Percentiles rank a stretch among this genome's conserved stretches.
phyloP scores from a whole-genome alignment of 2,888 invertebrate species.

The Sinopyrophorus schimmeli region DNA sequence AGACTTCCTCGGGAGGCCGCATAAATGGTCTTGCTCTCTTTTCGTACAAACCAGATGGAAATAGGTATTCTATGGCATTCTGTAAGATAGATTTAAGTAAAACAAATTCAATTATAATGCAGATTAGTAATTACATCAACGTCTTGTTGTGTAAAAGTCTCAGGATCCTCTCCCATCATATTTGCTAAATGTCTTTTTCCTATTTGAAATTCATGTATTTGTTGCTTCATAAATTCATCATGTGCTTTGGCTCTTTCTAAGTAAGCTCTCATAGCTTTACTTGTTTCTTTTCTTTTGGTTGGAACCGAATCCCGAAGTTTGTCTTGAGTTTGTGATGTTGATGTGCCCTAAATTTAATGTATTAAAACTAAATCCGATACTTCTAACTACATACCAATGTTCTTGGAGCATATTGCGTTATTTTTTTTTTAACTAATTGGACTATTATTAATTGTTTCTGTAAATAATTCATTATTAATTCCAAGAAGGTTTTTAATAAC shows the following conservation, averaged over 20 bases:
- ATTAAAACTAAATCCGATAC: no score
- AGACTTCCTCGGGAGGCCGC: slow-evolving; percentile 87
- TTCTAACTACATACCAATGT: no score
- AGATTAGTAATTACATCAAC: slow-evolving; percentile 66
- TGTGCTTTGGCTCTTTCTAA: slow-evolving; percentile 79
- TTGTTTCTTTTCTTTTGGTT: slow-evolving; percentile 65
- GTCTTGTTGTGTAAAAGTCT: slow-evolving; percentile 84
- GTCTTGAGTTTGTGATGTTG: no score
- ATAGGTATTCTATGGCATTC: slow-evolving; percentile 90
- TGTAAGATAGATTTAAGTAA: slow-evolving; percentile 51
- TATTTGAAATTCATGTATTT: slow-evolving; percentile 80
- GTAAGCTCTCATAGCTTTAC: slow-evolving; percentile 89
- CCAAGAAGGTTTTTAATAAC: no score
- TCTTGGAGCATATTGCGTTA: no score
- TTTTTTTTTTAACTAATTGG: no score
- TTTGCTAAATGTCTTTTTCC: slow-evolving; percentile 96
- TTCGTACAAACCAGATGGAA: slow-evolving; percentile 91
- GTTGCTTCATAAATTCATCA: slow-evolving; percentile 80
- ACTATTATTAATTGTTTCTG: no score
- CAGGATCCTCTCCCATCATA: slow-evolving; percentile 96
- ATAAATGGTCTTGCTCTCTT: slow-evolving; percentile 84
- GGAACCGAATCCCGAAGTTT: no score
- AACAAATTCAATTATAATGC: slow-evolving; percentile 12
- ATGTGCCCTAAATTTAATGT: no score
- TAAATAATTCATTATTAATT: no score